Percentiles rank a stretch among this genome's conserved stretches.
These are phyloP conservation scores for Himalopsyche japonica DNA, from an alignment of 2,888 invertebrate genomes.

Conservation along the genomic window DNA sequence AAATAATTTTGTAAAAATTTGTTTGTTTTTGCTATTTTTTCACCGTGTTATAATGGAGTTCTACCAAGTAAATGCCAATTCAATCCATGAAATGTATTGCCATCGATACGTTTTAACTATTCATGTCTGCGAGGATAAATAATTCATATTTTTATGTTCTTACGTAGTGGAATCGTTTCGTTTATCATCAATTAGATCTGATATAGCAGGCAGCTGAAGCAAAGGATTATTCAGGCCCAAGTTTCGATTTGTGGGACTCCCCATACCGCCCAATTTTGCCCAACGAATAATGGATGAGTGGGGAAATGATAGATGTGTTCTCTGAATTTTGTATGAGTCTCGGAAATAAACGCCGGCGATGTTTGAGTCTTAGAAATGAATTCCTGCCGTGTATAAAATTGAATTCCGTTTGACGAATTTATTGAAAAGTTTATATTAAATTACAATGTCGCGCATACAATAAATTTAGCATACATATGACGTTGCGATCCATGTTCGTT, in stretches of 20 bases:
- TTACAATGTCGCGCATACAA: background rate
- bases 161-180: background rate
- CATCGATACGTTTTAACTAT: background rate
- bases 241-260: background rate
- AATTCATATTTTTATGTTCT: background rate
- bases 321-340: conserved; percentile 35
- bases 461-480: too few species aligned
- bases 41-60: too few species aligned
- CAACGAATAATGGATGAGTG: conserved; percentile 33
- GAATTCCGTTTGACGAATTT: background rate
- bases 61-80: too few species aligned
- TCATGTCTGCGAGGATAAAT: background rate
- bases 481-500: too few species aligned
- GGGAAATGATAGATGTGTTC: conserved; percentile 33
- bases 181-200: background rate
- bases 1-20: too few species aligned
- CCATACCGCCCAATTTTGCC: background rate
- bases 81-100: too few species aligned
- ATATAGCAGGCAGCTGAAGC: background rate
- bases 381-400: background rate
- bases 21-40: too few species aligned
- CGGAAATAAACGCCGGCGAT: conserved; percentile 15
- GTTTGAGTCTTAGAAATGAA: background rate
- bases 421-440: background rate
- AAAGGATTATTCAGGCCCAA: background rate